Base-by-base conservation (phyloP, 2,888 invertebrate species). In the Rotaria sp. region DNA sequence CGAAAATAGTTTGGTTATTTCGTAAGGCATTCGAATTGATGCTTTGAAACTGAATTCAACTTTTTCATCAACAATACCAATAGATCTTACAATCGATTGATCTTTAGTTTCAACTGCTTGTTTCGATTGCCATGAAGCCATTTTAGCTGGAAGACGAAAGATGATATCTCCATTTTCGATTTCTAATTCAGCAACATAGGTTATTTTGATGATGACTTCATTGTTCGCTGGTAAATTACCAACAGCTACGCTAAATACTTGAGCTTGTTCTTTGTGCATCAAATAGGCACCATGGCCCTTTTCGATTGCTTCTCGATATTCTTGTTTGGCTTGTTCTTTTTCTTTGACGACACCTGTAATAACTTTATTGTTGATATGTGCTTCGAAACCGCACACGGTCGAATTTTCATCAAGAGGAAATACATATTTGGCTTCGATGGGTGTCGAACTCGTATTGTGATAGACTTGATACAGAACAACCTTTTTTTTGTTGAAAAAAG, bases 341-440 rank as follows among this genome's bases (percentile, higher is more conserved):
- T 91, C 91, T 87, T 92, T 91, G 85, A 91, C 67, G 21, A 90
- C 89, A 26, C 91, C 91, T 7, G 91, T 88, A 26, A 92, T 89
- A 87, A 91, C 91, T 87, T 91, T 91, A 84, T 90, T 90, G 87
- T 91, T 91, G 87, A 92, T 91, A 88, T 90, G 91, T 8, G 91
- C 92, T 87, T 92, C 92, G 88, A 92, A 92, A 1, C 91, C 91
- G 88, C 91, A 91, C 45, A 92, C 91, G 21, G 90, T 91, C 30
- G 91, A 91, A 88, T 89, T 89, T 41, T 91, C 91, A 80, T 90
- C 90, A 85, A 92, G 89, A 0, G 92, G 91, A 87, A 92, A 91
- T 45, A 91, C 90, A 88, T 91, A 92, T 88, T 91, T 91, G 21
- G 91, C 91, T 87, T 92, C 91, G 8, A 91, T 89, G 24, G 90